Conservation (phyloP, 53 echinoderm and acorn worm species). For the Holothuria scabra region DNA sequence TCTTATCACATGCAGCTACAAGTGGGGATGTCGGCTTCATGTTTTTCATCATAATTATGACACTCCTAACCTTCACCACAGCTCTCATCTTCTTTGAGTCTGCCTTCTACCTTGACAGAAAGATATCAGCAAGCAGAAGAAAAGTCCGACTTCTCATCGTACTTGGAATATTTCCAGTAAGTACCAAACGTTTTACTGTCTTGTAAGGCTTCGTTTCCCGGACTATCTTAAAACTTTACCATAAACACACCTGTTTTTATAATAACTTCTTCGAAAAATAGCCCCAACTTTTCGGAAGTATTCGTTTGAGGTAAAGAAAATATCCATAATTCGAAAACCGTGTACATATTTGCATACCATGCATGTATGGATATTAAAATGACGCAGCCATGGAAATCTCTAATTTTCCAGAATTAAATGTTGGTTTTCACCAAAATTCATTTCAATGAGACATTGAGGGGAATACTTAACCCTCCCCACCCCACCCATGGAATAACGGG, state of each 20-base stretch:
- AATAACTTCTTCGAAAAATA: no score
- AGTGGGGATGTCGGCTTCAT: constrained; percentile 59
- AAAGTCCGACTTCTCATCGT: constrained; percentile 74
- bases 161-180: constrained; percentile 90
- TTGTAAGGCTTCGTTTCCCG: no score
- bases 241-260: no score
- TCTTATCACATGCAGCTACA: constrained; percentile 56
- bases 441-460: no score
- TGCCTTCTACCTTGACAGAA: constrained; percentile 70
- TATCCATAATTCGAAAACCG: neutral
- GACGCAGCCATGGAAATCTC: no score
- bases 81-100: constrained; percentile 74
- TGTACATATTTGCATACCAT: neutral
- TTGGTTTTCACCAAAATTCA: no score
- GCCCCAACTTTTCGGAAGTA: no score
- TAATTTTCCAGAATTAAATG: no score
- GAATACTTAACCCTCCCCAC: no score
- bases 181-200: constrained; percentile 9
- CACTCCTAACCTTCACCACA: constrained; percentile 71
- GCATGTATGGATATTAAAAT: no score
- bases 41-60: constrained; percentile 70
- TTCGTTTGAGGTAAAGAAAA: neutral
- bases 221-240: no score
- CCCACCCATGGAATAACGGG: no score
- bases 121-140: constrained; percentile 77